A percentile compares a stretch with the other conserved stretches of the same genome.
phyloP scores from a whole-genome alignment of 2,797 vertebrate species.

The Thamnophis elegans region DNA sequence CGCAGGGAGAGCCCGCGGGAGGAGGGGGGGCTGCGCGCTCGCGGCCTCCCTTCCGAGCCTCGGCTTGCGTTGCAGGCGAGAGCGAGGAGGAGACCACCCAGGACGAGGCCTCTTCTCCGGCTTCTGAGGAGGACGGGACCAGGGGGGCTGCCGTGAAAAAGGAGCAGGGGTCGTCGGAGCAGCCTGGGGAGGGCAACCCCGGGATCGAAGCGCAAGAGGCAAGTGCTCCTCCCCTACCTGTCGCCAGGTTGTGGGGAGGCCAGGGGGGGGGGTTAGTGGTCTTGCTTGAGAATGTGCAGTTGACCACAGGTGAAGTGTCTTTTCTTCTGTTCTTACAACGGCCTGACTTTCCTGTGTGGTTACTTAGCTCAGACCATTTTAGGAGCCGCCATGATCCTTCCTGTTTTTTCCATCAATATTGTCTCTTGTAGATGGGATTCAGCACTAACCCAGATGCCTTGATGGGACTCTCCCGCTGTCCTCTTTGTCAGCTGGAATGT shows the following conservation, averaged over 20 bases:
- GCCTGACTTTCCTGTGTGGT: background rate
- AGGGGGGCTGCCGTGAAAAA: constrained; percentile 64
- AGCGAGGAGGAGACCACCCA: constrained; percentile 77
- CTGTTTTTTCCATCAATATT: background rate
- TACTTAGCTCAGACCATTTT: background rate
- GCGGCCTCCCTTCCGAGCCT: background rate
- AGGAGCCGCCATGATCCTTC: background rate
- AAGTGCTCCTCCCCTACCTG: constrained; percentile 32
- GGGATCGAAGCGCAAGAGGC: constrained; percentile 60
- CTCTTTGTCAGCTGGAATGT: constrained; percentile 92
- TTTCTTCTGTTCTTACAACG: background rate
- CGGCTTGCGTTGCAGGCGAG: constrained; percentile 69
- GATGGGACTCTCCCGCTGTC: constrained; percentile 81
- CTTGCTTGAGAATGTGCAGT: background rate
- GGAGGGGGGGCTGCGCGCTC: too few relatives aligned
- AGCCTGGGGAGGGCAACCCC: constrained; percentile 52
- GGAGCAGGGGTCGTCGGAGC: constrained; percentile 67
- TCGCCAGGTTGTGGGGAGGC: background rate
- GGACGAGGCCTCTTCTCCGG: constrained; percentile 78
- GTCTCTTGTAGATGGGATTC: background rate
- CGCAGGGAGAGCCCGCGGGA: too few relatives aligned
- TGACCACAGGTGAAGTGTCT: background rate
- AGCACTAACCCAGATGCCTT: constrained; percentile 62
- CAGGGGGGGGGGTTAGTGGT: too few relatives aligned
- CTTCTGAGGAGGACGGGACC: constrained; percentile 75